These are phyloP conservation scores for Drosophila niveifrons DNA, from an alignment of 2,888 invertebrate genomes.

Conservation along the genomic window DNA sequence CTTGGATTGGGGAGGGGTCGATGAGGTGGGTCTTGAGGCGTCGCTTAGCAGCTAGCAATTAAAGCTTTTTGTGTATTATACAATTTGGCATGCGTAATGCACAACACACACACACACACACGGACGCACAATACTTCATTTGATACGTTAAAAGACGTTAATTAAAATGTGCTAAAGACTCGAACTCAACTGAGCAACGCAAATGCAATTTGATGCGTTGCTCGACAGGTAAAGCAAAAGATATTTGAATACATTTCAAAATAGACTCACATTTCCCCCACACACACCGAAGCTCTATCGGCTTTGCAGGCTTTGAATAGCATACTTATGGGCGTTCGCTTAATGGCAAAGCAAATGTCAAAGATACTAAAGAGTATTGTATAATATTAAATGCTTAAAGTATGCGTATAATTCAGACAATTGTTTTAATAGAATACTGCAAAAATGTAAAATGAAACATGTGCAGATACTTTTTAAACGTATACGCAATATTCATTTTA, in stretches of 20 bases:
- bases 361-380: neutral
- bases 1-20: neutral
- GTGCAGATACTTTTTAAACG: no score
- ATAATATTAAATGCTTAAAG: no score
- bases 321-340: slow-evolving; percentile 46
- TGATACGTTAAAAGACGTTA: slow-evolving; percentile 22
- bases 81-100: slow-evolving; percentile 12
- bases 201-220: slow-evolving; percentile 34
- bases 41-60: slow-evolving; percentile 52
- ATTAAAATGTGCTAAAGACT: slow-evolving; percentile 30
- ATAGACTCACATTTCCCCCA: neutral
- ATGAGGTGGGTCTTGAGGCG: slow-evolving; percentile 21
- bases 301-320: slow-evolving; percentile 30
- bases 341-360: neutral
- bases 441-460: no score
- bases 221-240: neutral
- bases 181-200: slow-evolving; percentile 1
- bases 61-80: slow-evolving; percentile 21
- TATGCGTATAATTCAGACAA: no score
- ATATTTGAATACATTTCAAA: neutral
- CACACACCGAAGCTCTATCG: neutral
- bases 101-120: slow-evolving; percentile 1
- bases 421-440: no score
- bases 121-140: slow-evolving; percentile 13
- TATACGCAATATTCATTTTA: no score